Base-by-base conservation (phyloP, 2,113 vertebrate species). In the Gallinago jamesoni region DNA sequence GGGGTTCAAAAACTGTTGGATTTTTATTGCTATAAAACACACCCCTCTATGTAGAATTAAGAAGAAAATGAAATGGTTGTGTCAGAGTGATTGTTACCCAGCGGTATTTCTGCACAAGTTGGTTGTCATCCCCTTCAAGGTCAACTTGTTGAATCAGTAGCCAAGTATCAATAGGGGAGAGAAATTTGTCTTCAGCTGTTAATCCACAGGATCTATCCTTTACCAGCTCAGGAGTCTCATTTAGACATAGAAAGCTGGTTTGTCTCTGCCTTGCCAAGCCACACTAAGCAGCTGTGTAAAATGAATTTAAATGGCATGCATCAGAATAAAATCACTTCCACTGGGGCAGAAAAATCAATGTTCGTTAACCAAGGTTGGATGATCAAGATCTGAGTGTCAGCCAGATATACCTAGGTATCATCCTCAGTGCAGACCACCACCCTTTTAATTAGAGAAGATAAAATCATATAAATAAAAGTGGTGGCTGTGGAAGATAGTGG, bases 261-360 rank as follows among this genome's bases (percentile, higher is more conserved):
- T 84, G 79, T 70, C 85, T 91, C 78, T 72, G 89, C 64, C 72
- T 96, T 96, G 96, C 96, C 97, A 97, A 97, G 80, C 90, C 94
- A 92, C 84, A 57, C 95, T 91, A 97, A 97, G 95, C 92, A 98
- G 79, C 94, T 97, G 89, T 93, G 55, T 96, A 96, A 97, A 98
- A 96, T 97, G 88, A 97, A 97, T 98, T 97, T 97, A 97, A 97
- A 97, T 97, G 88, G 80, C 93, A 92, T 33, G 82, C 94, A 93
- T 96, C 94, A 93, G 93, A 96, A 91, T 89, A 83, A 96, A 96
- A 73, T 94, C 88, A 94, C 89, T 92, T 97, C 93, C 95, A 84
- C 95, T 83, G 84, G 95, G 96, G 85, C 97, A 96, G 96, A 98
- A 97, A 98, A 98, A 98, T 98, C 96, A 90, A 74, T 97, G 91